A percentile compares a stretch with the other conserved stretches of the same genome.
Conservation (phyloP, 2,888 invertebrate species). For the Crossocerus cetratus region DNA sequence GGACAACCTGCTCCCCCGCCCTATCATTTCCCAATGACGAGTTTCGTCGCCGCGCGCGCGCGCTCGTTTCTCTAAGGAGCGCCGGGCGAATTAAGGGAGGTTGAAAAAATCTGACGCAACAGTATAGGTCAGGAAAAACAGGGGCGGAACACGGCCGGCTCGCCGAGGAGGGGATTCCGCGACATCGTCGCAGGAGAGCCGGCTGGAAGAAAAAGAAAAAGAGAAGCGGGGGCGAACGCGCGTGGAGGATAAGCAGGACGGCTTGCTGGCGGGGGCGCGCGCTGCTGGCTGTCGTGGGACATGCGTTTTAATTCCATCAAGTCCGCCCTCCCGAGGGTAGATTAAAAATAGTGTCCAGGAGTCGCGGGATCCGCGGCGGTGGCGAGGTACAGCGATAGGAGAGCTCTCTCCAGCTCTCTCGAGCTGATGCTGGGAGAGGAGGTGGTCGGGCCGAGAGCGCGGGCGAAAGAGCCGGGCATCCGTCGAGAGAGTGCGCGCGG, state of each 20-base stretch:
- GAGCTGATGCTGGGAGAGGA: conserved; percentile 37
- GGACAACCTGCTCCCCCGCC: background rate
- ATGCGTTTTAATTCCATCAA: conserved; percentile 62
- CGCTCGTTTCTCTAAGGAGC: background rate
- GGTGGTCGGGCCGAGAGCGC: too few species aligned
- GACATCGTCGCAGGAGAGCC: conserved; percentile 11
- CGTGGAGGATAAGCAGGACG: conserved; percentile 45
- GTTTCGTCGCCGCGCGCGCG: background rate
- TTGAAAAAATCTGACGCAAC: background rate
- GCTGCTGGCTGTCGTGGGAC: conserved; percentile 17
- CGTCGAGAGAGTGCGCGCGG: conserved; percentile 8
- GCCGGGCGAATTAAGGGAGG: background rate
- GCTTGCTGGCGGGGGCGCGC: conserved; percentile 29
- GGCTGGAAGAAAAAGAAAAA: conserved; percentile 51
- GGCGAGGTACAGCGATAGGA: conserved; percentile 26
- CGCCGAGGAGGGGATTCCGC: conserved; percentile 12
- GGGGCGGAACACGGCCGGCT: background rate
- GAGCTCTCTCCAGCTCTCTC: conserved; percentile 19
- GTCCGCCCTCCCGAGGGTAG: conserved; percentile 53
- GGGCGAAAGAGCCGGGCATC: too few species aligned
- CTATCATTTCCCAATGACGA: background rate
- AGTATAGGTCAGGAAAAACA: background rate
- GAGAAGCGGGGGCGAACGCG: conserved; percentile 42
- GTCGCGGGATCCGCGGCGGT: conserved; percentile 53
- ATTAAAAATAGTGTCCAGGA: conserved; percentile 63